Percentiles rank a stretch among this genome's conserved stretches.
Conservation (phyloP, 2,797 vertebrate species). For the Octomys mimax region DNA sequence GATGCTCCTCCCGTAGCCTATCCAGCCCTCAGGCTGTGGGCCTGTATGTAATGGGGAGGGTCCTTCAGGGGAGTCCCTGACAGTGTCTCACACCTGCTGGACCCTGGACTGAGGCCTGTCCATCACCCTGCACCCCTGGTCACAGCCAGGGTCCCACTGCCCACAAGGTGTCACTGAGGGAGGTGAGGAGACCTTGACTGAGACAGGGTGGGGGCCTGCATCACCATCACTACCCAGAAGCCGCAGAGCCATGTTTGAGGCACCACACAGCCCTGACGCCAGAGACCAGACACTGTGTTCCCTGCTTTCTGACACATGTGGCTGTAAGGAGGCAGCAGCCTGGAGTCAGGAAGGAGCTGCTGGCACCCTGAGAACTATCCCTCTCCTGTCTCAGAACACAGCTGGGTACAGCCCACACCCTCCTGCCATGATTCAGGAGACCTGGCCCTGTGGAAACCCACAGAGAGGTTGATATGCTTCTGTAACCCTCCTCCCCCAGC, state of each 20-base stretch:
- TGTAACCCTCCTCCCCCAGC: background rate
- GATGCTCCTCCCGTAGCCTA: background rate
- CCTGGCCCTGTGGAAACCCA: background rate
- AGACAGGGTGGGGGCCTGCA: background rate
- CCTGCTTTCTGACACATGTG: background rate
- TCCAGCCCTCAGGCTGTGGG: background rate
- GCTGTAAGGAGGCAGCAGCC: background rate
- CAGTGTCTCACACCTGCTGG: background rate
- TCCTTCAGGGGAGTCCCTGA: background rate
- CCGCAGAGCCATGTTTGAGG: background rate
- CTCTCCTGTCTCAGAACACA: rapidly evolving
- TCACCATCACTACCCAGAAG: background rate
- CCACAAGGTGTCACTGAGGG: background rate
- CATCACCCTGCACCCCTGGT: background rate
- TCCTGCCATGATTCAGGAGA: rapidly evolving
- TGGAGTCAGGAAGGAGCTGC: background rate
- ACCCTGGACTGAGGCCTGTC: background rate
- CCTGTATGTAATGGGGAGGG: background rate
- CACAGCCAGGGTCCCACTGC: background rate
- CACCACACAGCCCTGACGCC: background rate
- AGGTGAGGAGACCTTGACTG: background rate
- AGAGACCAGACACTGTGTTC: background rate
- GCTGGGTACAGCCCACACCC: background rate
- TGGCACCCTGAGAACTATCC: background rate
- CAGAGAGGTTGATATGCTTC: rapidly evolving